These are phyloP conservation scores for Strigops habroptila DNA, from an alignment of 2,113 vertebrate genomes.

Conservation along the genomic window DNA sequence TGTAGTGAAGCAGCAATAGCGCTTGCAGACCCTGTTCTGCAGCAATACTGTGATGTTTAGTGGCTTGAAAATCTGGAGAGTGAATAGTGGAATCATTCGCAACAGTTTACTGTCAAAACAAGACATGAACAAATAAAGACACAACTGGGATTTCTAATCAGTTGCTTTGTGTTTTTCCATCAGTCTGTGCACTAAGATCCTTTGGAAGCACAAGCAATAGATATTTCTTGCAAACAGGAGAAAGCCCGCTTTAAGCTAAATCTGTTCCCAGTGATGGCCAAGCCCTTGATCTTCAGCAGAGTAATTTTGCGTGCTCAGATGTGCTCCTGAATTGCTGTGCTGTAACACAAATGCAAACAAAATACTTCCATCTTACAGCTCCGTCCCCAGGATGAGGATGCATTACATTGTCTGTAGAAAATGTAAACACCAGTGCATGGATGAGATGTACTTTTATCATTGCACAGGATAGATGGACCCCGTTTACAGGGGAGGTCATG, in stretches of 20 bases:
- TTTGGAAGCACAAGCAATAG: neutral
- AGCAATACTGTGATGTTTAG: neutral
- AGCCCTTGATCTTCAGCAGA: neutral
- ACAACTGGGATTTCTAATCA: neutral
- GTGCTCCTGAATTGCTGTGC: neutral
- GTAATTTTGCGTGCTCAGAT: neutral
- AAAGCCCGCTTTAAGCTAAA: neutral
- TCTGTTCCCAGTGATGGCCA: neutral
- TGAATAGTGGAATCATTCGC: neutral
- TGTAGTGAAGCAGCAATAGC: neutral
- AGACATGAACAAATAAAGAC: neutral
- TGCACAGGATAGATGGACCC: neutral
- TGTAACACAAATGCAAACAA: neutral
- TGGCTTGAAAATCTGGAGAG: neutral
- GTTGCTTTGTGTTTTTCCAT: neutral
- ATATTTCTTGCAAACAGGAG: neutral
- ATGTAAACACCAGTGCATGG: neutral
- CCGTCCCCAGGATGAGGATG: neutral
- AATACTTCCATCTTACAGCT: neutral
- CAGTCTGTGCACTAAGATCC: neutral
- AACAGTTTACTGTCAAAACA: neutral
- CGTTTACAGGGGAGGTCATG: rapidly evolving
- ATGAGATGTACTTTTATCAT: neutral
- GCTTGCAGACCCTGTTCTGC: neutral
- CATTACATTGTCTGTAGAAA: neutral